A percentile compares a stretch with the other conserved stretches of the same genome.
Conservation (phyloP, 2,797 vertebrate genomes). For the Acanthopagrus latus region DNA sequence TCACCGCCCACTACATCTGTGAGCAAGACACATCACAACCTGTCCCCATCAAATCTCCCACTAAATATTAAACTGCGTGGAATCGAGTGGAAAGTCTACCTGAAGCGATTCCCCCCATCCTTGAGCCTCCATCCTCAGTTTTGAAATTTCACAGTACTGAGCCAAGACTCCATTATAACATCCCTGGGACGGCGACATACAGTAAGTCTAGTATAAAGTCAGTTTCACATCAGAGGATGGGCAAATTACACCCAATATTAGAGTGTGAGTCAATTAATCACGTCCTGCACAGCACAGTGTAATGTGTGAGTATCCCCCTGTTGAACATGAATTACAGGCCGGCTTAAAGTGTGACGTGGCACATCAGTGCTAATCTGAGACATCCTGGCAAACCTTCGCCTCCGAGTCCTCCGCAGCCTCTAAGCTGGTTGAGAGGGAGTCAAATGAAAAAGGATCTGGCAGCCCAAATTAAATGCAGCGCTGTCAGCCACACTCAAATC, state of each 20-base stretch:
- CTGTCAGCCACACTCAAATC: slow-evolving; percentile 83
- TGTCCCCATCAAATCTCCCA: slow-evolving; percentile 13
- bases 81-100: slow-evolving; percentile 45
- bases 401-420: slow-evolving; percentile 79
- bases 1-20: background rate
- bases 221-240: slow-evolving; percentile 86
- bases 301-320: slow-evolving; percentile 87
- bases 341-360: slow-evolving; percentile 83
- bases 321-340: slow-evolving; percentile 86
- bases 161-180: slow-evolving; percentile 74
- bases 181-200: slow-evolving; percentile 75
- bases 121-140: slow-evolving; percentile 59
- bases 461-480: slow-evolving; percentile 86
- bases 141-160: slow-evolving; percentile 66
- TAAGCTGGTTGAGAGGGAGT: slow-evolving; percentile 84
- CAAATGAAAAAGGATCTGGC: slow-evolving; percentile 87
- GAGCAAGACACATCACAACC: background rate
- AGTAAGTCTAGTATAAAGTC: slow-evolving; percentile 84
- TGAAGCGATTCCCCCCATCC: slow-evolving; percentile 46
- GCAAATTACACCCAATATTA: slow-evolving; percentile 86
- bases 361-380: slow-evolving; percentile 84
- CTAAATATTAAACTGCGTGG: slow-evolving; percentile 34
- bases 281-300: slow-evolving; percentile 82
- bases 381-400: slow-evolving; percentile 82
- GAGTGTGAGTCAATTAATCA: slow-evolving; percentile 86